Base-by-base conservation (phyloP, 1,140 invertebrate species). In the Drosophila malerkotliana region DNA sequence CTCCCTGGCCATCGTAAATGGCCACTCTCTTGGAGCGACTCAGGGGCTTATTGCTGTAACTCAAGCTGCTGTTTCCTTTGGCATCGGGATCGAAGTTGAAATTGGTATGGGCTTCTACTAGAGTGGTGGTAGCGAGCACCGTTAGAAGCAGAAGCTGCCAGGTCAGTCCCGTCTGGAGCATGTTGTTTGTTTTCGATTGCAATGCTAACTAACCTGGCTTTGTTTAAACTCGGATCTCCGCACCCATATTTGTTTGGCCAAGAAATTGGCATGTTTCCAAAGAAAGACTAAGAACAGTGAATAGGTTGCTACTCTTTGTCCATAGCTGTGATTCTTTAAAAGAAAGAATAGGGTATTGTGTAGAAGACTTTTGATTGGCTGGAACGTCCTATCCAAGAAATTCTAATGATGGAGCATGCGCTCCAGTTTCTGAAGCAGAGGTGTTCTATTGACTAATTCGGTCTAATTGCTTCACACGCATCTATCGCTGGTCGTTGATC, bases 401-500 rank as follows among this genome's bases (percentile, higher is more conserved):
- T 44, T 44, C 41, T 15, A 44, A 61, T 54, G 55, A 41, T 18
- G 30, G 59, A 55, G 60, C 41, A 45, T 57, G 51, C 39, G 81
- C 4, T 68, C 81, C 59, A 81, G 60, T 75, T 87, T 67, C 41
- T 7, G 14, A 14, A 5, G 2, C 30, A 28, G 18, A 39, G 72
- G 14, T 49, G 32, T 49, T 66, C 60, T 48, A 34, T 32, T 48
- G 28, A 58, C 48, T 47, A 47, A 47, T 47, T 47, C 12, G 44
- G 57, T 85, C 82, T 85, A 82, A 88, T 87, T 88, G 55, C 28
- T 49, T n/a, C 49, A 61, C 83, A 82, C 78, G 83, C 71, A 52
- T 34, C 10, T 7, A 47, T n/a, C 48, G 12, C 26, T 74, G 72
- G 72, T 74, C 62, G 80, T 75, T 72, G 74, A 58, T 68, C 61